Evolutionary conservation across 2,797 vertebrate species (phyloP).

Genomic region (Anguilla obscura): DNA sequence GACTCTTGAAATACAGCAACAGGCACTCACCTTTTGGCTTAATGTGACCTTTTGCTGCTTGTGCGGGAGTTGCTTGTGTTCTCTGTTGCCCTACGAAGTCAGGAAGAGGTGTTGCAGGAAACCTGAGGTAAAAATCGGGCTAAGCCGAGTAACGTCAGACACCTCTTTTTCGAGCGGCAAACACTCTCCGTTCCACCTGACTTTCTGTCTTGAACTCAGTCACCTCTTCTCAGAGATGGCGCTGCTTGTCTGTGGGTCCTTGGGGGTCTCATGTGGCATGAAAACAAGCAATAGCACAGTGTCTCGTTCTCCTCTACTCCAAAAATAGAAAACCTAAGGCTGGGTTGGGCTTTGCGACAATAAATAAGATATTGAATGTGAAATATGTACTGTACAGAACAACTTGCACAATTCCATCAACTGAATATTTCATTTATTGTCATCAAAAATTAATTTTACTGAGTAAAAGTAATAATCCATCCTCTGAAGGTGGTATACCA

Average conservation of each 20-base stretch:
- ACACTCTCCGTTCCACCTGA: not conserved
- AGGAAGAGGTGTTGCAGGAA: slow-evolving; percentile 41
- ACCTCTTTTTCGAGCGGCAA: not conserved
- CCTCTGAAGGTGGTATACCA: not conserved
- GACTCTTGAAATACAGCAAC: slow-evolving; percentile 23
- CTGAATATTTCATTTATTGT: not conserved
- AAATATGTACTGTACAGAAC: not conserved
- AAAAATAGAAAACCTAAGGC: not conserved
- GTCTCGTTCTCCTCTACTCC: not conserved
- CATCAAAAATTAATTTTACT: not conserved
- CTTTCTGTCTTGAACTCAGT: slow-evolving; percentile 23
- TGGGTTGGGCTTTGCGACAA: not conserved
- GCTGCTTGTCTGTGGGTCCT: not conserved
- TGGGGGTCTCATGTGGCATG: not conserved
- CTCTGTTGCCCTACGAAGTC: slow-evolving; percentile 17
- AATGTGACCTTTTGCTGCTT: slow-evolving; percentile 29
- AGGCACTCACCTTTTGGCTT: slow-evolving; percentile 22
- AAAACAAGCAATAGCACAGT: not conserved
- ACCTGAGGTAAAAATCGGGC: slow-evolving; percentile 35
- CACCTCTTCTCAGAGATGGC: not conserved
- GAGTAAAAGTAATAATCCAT: not conserved
- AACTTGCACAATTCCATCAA: not conserved
- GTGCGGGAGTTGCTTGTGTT: slow-evolving; percentile 29
- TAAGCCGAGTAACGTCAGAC: slow-evolving; percentile 16
- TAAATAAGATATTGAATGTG: not conserved